A percentile compares a stretch with the other conserved stretches of the same genome.
phyloP scores from a whole-genome alignment of 1,140 invertebrate species.

The Coenobita brevimanus region DNA sequence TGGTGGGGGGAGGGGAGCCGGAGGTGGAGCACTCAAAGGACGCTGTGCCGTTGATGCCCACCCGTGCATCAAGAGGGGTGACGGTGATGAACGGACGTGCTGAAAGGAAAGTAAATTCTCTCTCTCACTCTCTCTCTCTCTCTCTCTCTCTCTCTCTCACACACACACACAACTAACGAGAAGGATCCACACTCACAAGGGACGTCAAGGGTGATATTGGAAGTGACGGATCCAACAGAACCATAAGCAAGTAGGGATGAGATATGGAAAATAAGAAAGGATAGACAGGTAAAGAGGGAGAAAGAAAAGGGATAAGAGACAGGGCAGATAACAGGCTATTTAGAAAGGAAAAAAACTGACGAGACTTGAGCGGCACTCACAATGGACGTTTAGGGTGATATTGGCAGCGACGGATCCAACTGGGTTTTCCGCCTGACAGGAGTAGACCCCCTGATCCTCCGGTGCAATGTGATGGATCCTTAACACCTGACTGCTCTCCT shows the following conservation, averaged over 20 bases:
- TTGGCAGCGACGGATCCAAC: constrained; percentile 84
- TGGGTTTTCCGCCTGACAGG: constrained; percentile 86
- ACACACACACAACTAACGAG: too few relatives aligned
- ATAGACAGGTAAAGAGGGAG: too few relatives aligned
- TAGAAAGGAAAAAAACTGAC: too few relatives aligned
- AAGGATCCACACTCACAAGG: too few relatives aligned
- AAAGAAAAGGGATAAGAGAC: too few relatives aligned
- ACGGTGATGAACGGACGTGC: constrained; percentile 86
- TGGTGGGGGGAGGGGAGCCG: constrained; percentile 89
- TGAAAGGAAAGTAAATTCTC: constrained; percentile 75
- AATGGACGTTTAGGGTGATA: constrained; percentile 84
- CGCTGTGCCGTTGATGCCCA: constrained; percentile 83
- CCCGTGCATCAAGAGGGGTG: constrained; percentile 84
- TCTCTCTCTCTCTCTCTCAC: too few relatives aligned
- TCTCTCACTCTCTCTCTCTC: too few relatives aligned
- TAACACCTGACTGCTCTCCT: constrained; percentile 82
- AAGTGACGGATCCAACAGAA: too few relatives aligned
- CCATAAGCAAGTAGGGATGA: too few relatives aligned
- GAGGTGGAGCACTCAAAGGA: constrained; percentile 88
- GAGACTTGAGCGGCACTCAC: constrained; percentile 79
- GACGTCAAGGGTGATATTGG: too few relatives aligned
- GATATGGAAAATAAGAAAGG: too few relatives aligned
- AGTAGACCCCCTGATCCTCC: constrained; percentile 86
- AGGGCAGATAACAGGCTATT: too few relatives aligned
- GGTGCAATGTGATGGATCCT: constrained; percentile 83